Evolutionary conservation across 2,888 invertebrate genomes (phyloP), one percentile per base, ranked within the genome.

Genomic region (Melipona bicolor): DNA sequence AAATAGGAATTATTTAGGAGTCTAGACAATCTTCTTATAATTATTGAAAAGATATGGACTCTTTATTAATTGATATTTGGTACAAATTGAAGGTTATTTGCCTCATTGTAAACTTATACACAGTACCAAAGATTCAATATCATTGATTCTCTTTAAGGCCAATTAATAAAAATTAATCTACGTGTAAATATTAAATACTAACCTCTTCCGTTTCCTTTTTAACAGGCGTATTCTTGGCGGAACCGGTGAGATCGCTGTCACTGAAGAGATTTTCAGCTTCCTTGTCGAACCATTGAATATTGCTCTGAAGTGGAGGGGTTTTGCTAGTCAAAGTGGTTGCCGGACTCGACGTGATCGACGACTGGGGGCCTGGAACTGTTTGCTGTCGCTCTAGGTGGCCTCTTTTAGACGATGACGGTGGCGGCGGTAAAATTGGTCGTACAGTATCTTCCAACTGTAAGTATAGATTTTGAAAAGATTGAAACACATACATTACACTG

Each of bases 231-330:
- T 88, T 92, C 78, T 90, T 91, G 0, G 91, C 80, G 9, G 92
- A 80, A 77, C 85, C 91, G 3, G 93, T 88, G 11, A 93, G 87
- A 84, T 95, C 94, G 17, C 92, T 93, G 79, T 95, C 95, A 74
- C 93, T 94, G 89, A 95, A 95, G 52, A 95, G 91, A 68, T 95
- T 94, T 84, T 95, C 95, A 3, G 94, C 94, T 87, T 95, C 95
- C 85, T 94, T 95, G 84, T 95, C 95, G 85, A 95, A 95, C 95
- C 95, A 95, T 73, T 95, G 95, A 70, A 94, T 92, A 17, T 93
- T 90, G 36, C 91, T 90, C 77, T 92, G 92, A 27, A 92, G 92
- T 13, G 94, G 93, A 43, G 93, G 93, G 6, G 93, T 93, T 90
- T 93, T 94, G 74, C 91, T 92, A 13, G 91, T 84, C 21, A 91